Conservation (phyloP, 1,140 invertebrate genomes). For the Eriosoma lanigerum region DNA sequence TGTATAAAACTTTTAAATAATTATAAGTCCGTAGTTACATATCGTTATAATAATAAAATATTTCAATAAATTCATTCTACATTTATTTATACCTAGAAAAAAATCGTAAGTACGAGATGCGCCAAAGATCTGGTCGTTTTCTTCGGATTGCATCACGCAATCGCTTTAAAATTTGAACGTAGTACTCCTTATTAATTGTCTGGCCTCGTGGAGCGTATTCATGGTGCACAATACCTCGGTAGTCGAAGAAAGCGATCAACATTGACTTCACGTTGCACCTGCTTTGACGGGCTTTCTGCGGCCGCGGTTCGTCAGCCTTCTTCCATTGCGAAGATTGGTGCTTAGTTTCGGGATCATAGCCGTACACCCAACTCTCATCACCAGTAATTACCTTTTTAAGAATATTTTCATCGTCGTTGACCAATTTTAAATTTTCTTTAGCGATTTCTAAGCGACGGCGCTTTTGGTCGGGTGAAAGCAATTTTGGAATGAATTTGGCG, state of each 20-base stretch:
- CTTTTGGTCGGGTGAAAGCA: slow-evolving; percentile 24
- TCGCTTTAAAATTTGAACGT: too few relatives aligned
- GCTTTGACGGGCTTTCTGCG: slow-evolving; percentile 50
- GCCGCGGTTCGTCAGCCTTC: not conserved
- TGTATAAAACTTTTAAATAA: too few relatives aligned
- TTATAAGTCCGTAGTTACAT: too few relatives aligned
- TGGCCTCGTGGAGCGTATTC: slow-evolving; percentile 30
- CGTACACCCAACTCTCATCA: slow-evolving; percentile 53
- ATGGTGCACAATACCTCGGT: slow-evolving; percentile 52
- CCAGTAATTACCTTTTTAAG: slow-evolving; percentile 47
- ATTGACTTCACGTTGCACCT: slow-evolving; percentile 49
- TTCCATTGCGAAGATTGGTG: slow-evolving; percentile 52
- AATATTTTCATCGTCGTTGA: slow-evolving; percentile 17
- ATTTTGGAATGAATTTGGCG: slow-evolving; percentile 10
- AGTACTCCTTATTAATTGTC: slow-evolving; percentile 52
- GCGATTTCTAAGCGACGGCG: slow-evolving; percentile 30
- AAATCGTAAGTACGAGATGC: too few relatives aligned
- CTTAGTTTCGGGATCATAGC: slow-evolving; percentile 54
- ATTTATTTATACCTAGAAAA: too few relatives aligned
- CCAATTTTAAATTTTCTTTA: not conserved
- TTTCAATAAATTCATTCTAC: too few relatives aligned
- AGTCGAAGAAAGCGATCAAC: slow-evolving; percentile 57
- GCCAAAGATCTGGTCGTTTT: too few relatives aligned
- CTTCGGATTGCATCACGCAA: too few relatives aligned
- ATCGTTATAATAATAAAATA: too few relatives aligned